Conservation (phyloP, 1,140 invertebrate species). For the Drosophila quadrilineata region DNA sequence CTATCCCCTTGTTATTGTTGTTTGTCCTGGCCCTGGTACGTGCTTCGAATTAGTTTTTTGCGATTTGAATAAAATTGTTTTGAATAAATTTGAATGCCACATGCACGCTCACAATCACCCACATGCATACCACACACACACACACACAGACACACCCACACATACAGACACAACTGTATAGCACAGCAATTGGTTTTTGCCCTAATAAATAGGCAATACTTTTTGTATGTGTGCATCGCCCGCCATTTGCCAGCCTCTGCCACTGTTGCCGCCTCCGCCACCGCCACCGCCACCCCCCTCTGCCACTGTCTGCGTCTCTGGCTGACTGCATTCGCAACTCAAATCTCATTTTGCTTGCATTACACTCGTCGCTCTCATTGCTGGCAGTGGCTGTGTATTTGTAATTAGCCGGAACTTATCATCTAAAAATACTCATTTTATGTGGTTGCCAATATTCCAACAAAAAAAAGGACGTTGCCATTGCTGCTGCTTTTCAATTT, state of each 20-base stretch:
- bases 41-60: slow-evolving; percentile 76
- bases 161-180: slow-evolving; percentile 2
- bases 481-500: neutral
- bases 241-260: slow-evolving; percentile 24
- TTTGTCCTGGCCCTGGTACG: slow-evolving; percentile 42
- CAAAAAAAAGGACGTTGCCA: too few relatives aligned
- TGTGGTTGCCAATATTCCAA: slow-evolving; percentile 12
- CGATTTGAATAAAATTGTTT: slow-evolving; percentile 78
- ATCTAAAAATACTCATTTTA: slow-evolving; percentile 11
- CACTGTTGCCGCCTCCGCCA: too few relatives aligned
- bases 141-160: neutral
- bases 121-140: slow-evolving; percentile 2
- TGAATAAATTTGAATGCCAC: slow-evolving; percentile 74
- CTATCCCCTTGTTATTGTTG: too few relatives aligned
- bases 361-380: slow-evolving; percentile 16
- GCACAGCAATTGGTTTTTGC: slow-evolving; percentile 16
- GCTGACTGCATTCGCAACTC: too few relatives aligned
- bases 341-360: too few relatives aligned
- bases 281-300: too few relatives aligned
- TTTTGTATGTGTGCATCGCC: slow-evolving; percentile 19
- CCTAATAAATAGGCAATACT: slow-evolving; percentile 57
- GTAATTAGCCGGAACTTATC: slow-evolving; percentile 48
- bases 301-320: too few relatives aligned
- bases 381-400: slow-evolving; percentile 36
- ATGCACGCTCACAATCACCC: slow-evolving; percentile 38